Base-by-base conservation (phyloP, 2,888 invertebrate species). In the Rhingia rostrata region DNA sequence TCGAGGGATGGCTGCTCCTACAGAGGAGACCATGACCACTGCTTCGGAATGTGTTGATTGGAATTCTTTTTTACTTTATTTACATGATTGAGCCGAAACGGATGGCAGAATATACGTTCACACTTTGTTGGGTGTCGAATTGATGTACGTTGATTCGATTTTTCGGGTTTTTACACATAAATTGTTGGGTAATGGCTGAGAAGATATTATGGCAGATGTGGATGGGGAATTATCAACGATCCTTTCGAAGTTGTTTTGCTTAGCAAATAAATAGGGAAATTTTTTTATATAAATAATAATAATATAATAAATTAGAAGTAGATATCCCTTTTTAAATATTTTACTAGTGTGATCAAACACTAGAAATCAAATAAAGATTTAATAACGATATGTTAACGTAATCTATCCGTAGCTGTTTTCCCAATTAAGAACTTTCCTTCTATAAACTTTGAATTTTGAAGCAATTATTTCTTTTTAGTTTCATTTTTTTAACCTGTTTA, bases 91-190 rank as follows among this genome's bases (percentile, higher is more conserved):
- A 75, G 33, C 54, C 66, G 61, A 49, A 22, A 43, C 54, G 61
- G 56, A 69, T 63, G 51, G 22, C 2, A 7, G 10, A 58, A 45
- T 39, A 75, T 58, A 58, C 58, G 51, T 73, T 54, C 63, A 81
- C 51, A 70, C 69, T 70, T 70, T 74, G 60, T 70, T 69, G 77
- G 51, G 5, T 53, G 53, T 60, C 56, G 51, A 81, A 56, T 75
- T 70, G 81, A 81, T 73, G 69, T 64, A 69, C 53, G 77, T 64
- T 81, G 81, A 82, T 81, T 81, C 69, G 69, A 81, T 81, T 81
- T 75, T 47, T 56, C 56, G 61, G 47, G 22, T 49, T 45, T 30
- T 53, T 41, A 10, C 33, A 77, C 45, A 41, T 12, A 63, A 63
- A 79, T 41, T 43, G 69, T 37, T 69, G 47, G 74, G 32, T 63